Base-by-base conservation (phyloP, 2,113 vertebrate genomes). In the Cyprinodon tularosa region DNA sequence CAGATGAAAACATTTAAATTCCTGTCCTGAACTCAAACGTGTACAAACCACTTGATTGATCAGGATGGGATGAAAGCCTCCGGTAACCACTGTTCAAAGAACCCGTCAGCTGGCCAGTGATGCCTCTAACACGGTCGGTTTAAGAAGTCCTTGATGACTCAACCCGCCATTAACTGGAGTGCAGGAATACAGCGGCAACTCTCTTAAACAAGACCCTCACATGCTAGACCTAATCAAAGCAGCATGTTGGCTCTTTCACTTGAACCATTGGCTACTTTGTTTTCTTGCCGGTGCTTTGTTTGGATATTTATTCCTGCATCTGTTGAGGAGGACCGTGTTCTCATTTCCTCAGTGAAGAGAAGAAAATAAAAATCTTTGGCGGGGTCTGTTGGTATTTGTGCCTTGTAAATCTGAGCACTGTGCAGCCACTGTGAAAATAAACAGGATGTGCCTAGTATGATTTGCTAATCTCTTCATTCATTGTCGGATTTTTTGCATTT, bases 201-300 rank as follows among this genome's bases (percentile, higher is more conserved):
- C 87, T 84, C 79, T 78, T 72, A 78, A 89, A 87, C 80, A 86
- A 91, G 87, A 76, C 70, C 63, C 81, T 91, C 62, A 88, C 93
- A 92, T 90, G 91, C 88, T 90, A 91, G 42, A 75, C 57, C 5
- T 93, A 92, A 93, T 93, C 81, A 88, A 79, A 93, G 83, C 91
- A 90, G 44, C 80, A 84, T 92, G 92, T 74, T 17, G 45, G 62
- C 62, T 14, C 60, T 77, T 75, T 90, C 83, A 90, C 88, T 82
- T 77, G 73, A 86, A 84, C 79, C 83, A 63, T 87, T 80, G 80
- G 82, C 87, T 72, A 78, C 85, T 85, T 88, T 86, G 82, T 84
- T 86, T 85, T 79, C 77, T 82, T 78, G 66, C 76, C 81, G 77
- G 68, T 62, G 73, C 61, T 70, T 84, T 87, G 90, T 90, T 91